Evolutionary conservation across 2,113 vertebrate species (phyloP).

Genomic region (Corythaixoides concolor): DNA sequence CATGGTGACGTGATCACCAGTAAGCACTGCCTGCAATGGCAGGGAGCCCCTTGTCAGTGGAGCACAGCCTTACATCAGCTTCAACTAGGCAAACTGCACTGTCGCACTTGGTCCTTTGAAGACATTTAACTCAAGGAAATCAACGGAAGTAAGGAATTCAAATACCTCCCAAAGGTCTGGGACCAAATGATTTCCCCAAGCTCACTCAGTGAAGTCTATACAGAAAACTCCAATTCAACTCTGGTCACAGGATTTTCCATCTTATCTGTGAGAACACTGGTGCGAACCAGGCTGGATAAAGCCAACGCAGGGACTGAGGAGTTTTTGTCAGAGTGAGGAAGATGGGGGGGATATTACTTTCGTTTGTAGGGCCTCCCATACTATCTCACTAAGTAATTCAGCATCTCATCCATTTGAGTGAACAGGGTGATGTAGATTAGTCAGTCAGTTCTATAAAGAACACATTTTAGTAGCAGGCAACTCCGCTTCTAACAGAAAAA

Average conservation of each 20-base stretch:
- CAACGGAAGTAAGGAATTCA: background rate
- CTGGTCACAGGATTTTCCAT: background rate
- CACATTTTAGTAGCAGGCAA: background rate
- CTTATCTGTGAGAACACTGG: background rate
- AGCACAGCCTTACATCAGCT: background rate
- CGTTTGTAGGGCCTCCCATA: background rate
- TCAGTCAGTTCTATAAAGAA: background rate
- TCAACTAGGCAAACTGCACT: background rate
- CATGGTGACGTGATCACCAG: accelerated
- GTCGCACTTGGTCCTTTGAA: accelerated
- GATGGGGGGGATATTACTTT: background rate
- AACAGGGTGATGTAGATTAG: background rate
- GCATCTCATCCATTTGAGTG: background rate
- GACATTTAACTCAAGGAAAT: background rate
- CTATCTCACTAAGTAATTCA: background rate
- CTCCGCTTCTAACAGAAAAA: background rate
- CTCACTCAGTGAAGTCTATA: background rate
- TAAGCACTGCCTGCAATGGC: background rate
- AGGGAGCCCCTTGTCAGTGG: accelerated
- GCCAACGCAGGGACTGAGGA: background rate
- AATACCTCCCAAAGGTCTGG: background rate
- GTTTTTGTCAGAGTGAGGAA: background rate
- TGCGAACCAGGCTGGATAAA: background rate
- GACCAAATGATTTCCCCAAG: background rate
- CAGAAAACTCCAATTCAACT: background rate